Evolutionary conservation across 2,113 vertebrate species (phyloP), one percentile per base, ranked within the genome.

Genomic region (Oenanthe melanoleuca): DNA sequence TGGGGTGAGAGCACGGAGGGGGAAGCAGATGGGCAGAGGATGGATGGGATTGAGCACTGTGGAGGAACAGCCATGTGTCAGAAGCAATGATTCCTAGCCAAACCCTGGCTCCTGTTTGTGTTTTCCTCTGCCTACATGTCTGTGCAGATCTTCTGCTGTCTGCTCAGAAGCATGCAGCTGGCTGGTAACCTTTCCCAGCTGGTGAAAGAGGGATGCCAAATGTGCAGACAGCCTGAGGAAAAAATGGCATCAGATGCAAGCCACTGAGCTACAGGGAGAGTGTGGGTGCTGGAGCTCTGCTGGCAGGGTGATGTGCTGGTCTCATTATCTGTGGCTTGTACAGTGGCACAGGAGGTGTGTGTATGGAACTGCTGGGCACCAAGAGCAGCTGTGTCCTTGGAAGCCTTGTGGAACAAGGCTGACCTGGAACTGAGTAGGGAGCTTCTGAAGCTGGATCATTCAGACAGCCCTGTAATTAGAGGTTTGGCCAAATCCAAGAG

Each of bases 271-370:
- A 5, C 18, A 22, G 55, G 28, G 67, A 77, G 20, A 52, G 42
- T 8, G 4, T 3, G 73, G 59, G 47, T 70, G 50, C 56, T 57
- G 24, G 28, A 28, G 64, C 13, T 91, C 60, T 66, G 47, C 64
- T 86, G 52, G 33, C 64, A 18, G 3, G n/a, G 21, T 42, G 31
- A 2, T 37, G 28, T 57, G n/a, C 5, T 29, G 24, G 37, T 8
- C 28, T 57, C 33, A 1, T 17, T 42, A 23, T 33, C 37, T 71
- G 25, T 85, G 52, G 15, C 16, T 79, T 65, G 8, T 28, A 40
- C 33, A 13, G 37, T 11, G 66, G 22, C 2, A 5, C 0, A 0
- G 14, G 8, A 2, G 4, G 1, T 15, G 22, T n/a, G 75, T 29
- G 19, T 24, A 42, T 24, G n/a, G 5, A 80, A 33, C 50, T 75